Percentiles rank a stretch among this genome's conserved stretches.
phyloP scores from a whole-genome alignment of 2,888 invertebrate genomes.

The Brachypterus glaber region DNA sequence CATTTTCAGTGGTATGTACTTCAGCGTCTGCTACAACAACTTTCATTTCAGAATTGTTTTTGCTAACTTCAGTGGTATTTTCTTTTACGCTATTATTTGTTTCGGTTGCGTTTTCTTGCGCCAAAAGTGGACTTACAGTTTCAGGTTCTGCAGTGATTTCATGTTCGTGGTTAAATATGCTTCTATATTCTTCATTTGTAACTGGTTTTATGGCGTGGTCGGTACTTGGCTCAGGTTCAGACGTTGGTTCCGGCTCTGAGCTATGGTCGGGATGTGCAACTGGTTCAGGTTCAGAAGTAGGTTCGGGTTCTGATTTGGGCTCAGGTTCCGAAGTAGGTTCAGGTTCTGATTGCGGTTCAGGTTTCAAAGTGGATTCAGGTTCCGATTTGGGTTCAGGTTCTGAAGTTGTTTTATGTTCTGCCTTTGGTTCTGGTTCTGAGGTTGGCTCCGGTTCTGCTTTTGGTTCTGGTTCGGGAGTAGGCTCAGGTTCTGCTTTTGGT shows the following conservation, averaged over 20 bases:
- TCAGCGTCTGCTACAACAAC: too few relatives aligned
- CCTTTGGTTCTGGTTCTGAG: constrained; percentile 20
- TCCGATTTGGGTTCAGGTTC: constrained; percentile 28
- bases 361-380: constrained; percentile 21
- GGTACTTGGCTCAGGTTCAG: constrained; percentile 27
- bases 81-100: too few relatives aligned
- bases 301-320: constrained; percentile 22
- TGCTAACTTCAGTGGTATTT: too few relatives aligned
- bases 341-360: constrained; percentile 23
- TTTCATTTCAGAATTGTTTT: too few relatives aligned
- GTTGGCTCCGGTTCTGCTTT: constrained; percentile 30
- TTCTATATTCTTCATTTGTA: too few relatives aligned
- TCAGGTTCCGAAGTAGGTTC: constrained; percentile 26
- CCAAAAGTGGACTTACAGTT: too few relatives aligned
- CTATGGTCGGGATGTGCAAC: constrained; percentile 21
- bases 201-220: constrained; percentile 27
- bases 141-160: constrained; percentile 20
- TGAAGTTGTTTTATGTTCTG: constrained; percentile 19
- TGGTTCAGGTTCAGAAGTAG: constrained; percentile 21
- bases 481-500: constrained; percentile 24
- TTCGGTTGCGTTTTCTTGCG: too few relatives aligned
- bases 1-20: constrained; percentile 12
- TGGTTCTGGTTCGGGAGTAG: constrained; percentile 23
- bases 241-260: constrained; percentile 27
- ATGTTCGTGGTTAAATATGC: too few relatives aligned